These are phyloP conservation scores for Cynopterus brachyotis DNA, from an alignment of 2,113 vertebrate genomes.

Conservation along the genomic window DNA sequence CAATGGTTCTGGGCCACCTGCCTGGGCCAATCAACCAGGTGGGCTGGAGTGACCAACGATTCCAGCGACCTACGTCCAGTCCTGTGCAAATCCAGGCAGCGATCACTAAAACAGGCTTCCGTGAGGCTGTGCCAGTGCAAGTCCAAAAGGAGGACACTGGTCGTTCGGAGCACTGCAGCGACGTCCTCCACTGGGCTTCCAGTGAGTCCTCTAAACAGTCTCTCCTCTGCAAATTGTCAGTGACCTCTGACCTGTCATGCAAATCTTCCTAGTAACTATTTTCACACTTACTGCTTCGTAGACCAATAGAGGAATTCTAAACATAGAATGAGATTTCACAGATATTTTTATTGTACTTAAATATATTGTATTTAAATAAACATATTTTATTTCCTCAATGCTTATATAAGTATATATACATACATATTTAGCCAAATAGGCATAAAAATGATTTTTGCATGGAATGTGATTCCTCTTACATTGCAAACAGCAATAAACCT, in stretches of 20 bases:
- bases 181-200: too few relatives aligned
- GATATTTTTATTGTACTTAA: background rate
- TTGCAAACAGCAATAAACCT: background rate
- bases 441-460: background rate
- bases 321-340: constrained; percentile 28
- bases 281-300: background rate
- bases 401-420: background rate
- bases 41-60: background rate
- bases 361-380: background rate
- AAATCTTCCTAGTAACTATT: constrained; percentile 29
- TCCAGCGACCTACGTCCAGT: constrained; percentile 39
- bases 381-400: background rate
- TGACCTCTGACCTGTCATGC: background rate
- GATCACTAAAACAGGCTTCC: background rate
- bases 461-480: background rate
- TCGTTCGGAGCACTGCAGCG: too few relatives aligned
- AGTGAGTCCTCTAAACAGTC: background rate
- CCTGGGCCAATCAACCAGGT: background rate
- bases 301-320: background rate
- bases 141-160: background rate
- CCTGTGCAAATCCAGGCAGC: constrained; percentile 79
- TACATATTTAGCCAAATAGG: background rate
- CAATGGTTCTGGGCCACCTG: background rate
- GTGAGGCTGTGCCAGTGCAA: too few relatives aligned
- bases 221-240: constrained; percentile 1